Base-by-base conservation (phyloP, 2,113 vertebrate genomes). In the Bambusicola thoracicus region DNA sequence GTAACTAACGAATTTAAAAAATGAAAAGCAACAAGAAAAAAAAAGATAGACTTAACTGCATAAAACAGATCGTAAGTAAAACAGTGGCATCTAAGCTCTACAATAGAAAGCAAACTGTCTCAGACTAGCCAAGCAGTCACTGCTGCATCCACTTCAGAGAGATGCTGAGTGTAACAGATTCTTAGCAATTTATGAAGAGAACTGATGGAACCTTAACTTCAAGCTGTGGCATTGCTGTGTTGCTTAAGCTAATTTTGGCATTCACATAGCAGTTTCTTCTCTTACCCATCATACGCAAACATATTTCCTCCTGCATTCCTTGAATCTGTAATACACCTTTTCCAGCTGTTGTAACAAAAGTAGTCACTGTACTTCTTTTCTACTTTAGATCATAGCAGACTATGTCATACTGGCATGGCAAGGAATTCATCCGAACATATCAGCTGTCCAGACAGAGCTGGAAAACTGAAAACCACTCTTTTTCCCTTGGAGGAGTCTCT, bases 341-440 rank as follows among this genome's bases (percentile, higher is more conserved):
- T 58, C 32, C 67, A 91, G 67, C 49, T 80, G 38, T 40, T 70
- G 68, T 67, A 80, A 90, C 85, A 85, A 70, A 94, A 92, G 56
- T 65, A 51, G 62, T 70, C 90, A 67, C 76, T 83, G 25, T 68
- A 77, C 74, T 78, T 38, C 61, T 75, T 59, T 40, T 43, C 3
- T 13, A 65, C 40, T 77, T 85, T 20, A 44, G 40, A 90, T 75
- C 72, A 48, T 18, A 14, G 0, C 41, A 2, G 2, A 83, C 13
- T 62, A 59, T 6, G 20, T 61, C 82, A 61, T 65, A 81, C 4
- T 75, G 80, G 30, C 40, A 3, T 56, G 65, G 90, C 9, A 44
- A 20, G 44, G 29, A 76, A 84, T 25, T 74, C 61, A 77, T n/a
- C 24, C 83, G 56, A 69, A 40, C 72, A 29, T 38, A 95, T 59